Conservation (phyloP, 2,888 invertebrate species). For the Notodonta ziczac region DNA sequence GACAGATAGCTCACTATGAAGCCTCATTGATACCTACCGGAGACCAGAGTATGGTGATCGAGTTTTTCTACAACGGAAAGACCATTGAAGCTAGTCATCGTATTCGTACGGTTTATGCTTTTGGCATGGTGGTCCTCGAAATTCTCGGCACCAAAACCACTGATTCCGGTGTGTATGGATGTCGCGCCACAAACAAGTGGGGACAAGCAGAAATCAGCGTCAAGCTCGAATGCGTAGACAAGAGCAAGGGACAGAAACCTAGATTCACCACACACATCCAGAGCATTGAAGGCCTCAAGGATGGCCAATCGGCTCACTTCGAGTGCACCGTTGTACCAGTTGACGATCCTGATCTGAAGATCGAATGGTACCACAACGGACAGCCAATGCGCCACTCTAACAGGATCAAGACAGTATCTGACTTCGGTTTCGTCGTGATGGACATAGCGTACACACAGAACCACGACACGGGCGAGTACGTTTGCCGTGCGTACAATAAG, state of each 20-base stretch:
- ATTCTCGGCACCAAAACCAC: conserved; percentile 96
- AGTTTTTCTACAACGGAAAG: conserved; percentile 98
- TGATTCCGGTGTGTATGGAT: conserved; percentile 95
- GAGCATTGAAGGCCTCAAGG: conserved; percentile 92
- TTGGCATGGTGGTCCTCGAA: conserved; percentile 98
- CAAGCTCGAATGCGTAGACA: conserved; percentile 92
- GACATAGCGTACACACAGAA: conserved; percentile 97
- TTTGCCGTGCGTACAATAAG: conserved; percentile 96
- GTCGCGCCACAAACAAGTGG: conserved; percentile 95
- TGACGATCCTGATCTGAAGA: conserved; percentile 96
- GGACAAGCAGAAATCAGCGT: conserved; percentile 94
- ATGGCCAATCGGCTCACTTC: conserved; percentile 97
- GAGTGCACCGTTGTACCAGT: conserved; percentile 97
- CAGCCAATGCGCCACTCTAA: conserved; percentile 94
- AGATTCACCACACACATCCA: conserved; percentile 95
- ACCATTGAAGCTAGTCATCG: conserved; percentile 95
- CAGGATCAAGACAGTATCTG: conserved; percentile 96
- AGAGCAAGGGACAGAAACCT: conserved; percentile 93
- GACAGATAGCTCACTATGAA: conserved; percentile 98
- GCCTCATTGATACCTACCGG: conserved; percentile 97
- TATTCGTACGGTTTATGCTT: conserved; percentile 96
- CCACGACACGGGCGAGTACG: conserved; percentile 96
- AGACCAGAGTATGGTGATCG: conserved; percentile 96
- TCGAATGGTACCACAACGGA: conserved; percentile 99
- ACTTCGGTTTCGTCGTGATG: conserved; percentile 97